Base-by-base conservation (phyloP, 2,888 invertebrate species). In the Phytoseiulus persimilis region DNA sequence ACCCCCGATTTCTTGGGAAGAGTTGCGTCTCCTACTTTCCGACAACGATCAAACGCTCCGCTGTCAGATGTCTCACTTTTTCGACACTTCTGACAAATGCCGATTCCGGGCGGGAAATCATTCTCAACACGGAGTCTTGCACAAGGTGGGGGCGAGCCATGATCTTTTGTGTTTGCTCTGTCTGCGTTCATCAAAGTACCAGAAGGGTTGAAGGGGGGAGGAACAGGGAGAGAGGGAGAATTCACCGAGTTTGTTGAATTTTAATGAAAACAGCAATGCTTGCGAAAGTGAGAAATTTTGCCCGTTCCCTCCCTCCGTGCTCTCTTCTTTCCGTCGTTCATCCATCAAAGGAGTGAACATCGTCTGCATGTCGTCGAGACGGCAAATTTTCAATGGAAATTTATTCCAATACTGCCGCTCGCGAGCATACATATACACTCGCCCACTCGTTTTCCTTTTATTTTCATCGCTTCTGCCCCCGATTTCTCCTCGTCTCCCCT, bases 371-470 rank as follows among this genome's bases (percentile, higher is more conserved):
- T 65, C 65, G 65, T 65, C 65, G 65, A 32, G 32, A n/a, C 32
- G 87, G 39, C 87, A n/a, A 87, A 87, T 87, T 87, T 87, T n/a
- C 32, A 87, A 87, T 87, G 87, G 87, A 87, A 87, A 87, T 87
- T 87, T 87, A 32, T 87, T 33, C 87, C 87, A 87, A 87, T 87
- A 87, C 87, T 6, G 28, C 65, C 65, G 9, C 65, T 65, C 18
- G 65, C 65, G 18, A 28, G 65, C 65, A 14, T 65, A 65, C 65
- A 65, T 65, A 65, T 28, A 65, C 65, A 14, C 65, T 65, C 65
- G 18, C 65, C 65, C 18, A 65, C 65, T 65, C 65, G 65, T 65
- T 65, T 65, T 65, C 65, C 23, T 65, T 65, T 65, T 65, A 65
- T 65, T 65, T 65, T 65, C 65, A 65, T 65, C 65, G 65, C 65